Conservation (phyloP, 92 coral and sea anemone species). For the Micromussa lordhowensis region DNA sequence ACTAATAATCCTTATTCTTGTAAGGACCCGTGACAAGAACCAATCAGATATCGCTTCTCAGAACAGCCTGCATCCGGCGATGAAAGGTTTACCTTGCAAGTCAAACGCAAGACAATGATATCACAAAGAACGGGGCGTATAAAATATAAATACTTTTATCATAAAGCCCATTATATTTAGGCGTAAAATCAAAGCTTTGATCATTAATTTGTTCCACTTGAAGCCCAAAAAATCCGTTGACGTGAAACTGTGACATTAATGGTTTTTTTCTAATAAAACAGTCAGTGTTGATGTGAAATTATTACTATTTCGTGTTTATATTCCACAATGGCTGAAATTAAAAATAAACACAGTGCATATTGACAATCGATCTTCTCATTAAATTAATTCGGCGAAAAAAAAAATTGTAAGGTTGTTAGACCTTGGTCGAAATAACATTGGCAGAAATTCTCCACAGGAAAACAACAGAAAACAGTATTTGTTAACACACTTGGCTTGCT, state of each 20-base stretch:
- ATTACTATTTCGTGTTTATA: not conserved
- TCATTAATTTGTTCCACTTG: not conserved
- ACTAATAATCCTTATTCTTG: no score
- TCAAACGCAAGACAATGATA: constrained; percentile 1
- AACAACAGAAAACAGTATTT: not conserved
- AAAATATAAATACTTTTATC: constrained; percentile 1
- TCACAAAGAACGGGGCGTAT: not conserved
- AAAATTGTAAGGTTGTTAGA: not conserved
- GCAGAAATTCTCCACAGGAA: not conserved
- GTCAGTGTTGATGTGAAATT: not conserved
- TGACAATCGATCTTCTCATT: constrained; percentile 15
- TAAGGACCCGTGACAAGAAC: not conserved
- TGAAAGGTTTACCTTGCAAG: constrained; percentile 15
- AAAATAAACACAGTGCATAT: not conserved
- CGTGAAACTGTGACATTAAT: not conserved
- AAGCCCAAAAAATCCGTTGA: not conserved
- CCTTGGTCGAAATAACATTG: not conserved
- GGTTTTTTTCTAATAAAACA: not conserved
- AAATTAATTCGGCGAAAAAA: not conserved
- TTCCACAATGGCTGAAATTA: not conserved
- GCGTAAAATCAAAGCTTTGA: not conserved
- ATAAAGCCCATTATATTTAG: not conserved
- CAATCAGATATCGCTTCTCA: constrained; percentile 10
- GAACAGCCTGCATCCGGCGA: constrained; percentile 24
- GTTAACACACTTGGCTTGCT: not conserved